Evolutionary conservation across 2,888 invertebrate species (phyloP).

Genomic region (Lysandra bellargus): DNA sequence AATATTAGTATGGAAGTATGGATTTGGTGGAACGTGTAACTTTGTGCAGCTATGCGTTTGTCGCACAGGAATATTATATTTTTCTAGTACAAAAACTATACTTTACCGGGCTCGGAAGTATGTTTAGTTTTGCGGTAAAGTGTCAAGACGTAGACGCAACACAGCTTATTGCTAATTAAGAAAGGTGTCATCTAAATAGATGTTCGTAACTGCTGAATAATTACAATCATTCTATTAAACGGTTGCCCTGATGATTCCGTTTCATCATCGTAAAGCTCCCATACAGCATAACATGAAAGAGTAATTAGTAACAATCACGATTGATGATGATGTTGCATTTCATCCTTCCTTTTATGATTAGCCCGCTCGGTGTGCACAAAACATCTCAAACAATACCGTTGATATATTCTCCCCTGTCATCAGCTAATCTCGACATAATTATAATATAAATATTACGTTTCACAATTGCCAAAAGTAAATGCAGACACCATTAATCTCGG

Average conservation of each 20-base stretch:
- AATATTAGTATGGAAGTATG: too few species aligned
- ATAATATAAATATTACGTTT: constrained; percentile 28
- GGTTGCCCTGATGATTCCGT: too few species aligned
- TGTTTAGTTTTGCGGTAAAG: neutral
- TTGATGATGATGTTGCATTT: neutral
- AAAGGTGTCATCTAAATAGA: too few species aligned
- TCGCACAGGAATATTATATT: too few species aligned
- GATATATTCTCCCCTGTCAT: constrained; percentile 2
- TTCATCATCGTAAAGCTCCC: neutral
- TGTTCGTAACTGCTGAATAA: too few species aligned
- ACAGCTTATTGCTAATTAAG: too few species aligned
- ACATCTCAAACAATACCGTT: neutral
- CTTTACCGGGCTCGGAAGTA: too few species aligned
- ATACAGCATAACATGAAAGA: neutral
- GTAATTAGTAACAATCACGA: neutral
- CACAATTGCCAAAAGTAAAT: constrained; percentile 28
- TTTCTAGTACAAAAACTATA: too few species aligned
- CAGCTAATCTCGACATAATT: constrained; percentile 33
- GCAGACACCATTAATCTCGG: constrained; percentile 34
- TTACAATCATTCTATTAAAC: too few species aligned
- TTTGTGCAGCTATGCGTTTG: neutral
- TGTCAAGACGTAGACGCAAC: neutral
- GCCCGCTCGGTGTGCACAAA: neutral
- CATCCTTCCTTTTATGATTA: neutral
- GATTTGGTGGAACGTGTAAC: neutral